Conservation (phyloP, 2,113 vertebrate species). For the Cnemophilus loriae region DNA sequence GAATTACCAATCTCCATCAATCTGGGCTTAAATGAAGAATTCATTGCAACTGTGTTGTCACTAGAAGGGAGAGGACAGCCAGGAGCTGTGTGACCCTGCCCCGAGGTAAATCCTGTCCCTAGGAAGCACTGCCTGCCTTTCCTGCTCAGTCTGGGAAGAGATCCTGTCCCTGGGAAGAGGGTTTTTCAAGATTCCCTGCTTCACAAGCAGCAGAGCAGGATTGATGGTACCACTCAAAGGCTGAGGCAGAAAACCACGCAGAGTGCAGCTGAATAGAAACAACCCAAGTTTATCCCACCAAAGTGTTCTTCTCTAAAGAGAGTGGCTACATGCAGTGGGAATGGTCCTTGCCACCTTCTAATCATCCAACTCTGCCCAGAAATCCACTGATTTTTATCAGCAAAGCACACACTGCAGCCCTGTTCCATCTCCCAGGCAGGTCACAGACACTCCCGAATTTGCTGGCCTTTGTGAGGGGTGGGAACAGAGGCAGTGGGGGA, state of each 20-base stretch:
- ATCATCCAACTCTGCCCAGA: neutral
- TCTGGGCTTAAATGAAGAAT: neutral
- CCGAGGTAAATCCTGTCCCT: neutral
- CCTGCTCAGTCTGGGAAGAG: neutral
- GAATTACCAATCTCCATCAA: neutral
- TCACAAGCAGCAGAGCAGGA: neutral
- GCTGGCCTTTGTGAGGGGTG: neutral
- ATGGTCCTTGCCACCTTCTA: neutral
- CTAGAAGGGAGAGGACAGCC: neutral
- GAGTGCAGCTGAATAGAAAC: neutral
- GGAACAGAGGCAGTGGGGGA: neutral
- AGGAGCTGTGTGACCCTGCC: neutral
- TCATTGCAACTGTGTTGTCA: neutral
- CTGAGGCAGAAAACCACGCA: neutral
- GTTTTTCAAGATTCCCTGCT: neutral
- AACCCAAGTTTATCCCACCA: neutral
- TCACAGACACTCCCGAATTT: neutral
- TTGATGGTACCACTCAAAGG: neutral
- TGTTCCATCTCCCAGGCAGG: neutral
- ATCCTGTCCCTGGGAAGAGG: neutral
- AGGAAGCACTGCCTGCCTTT: neutral
- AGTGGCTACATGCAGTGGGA: neutral
- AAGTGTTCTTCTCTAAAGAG: neutral
- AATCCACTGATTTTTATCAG: neutral
- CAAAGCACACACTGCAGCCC: accelerated